These are phyloP conservation scores for Hypomecis atomaria DNA, from an alignment of 2,888 invertebrate genomes.

Conservation along the genomic window DNA sequence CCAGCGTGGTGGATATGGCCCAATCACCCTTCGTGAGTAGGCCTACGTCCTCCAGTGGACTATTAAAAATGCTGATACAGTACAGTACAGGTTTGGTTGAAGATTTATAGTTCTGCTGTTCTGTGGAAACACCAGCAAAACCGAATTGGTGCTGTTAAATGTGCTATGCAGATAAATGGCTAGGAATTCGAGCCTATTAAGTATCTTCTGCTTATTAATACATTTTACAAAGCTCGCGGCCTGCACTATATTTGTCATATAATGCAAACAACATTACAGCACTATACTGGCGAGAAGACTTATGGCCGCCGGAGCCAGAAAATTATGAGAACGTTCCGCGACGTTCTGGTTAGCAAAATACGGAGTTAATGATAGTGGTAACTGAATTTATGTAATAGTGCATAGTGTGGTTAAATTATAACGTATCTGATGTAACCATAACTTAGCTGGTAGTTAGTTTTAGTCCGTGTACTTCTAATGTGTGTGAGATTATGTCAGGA, in stretches of 20 bases:
- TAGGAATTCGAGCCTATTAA: too few relatives aligned
- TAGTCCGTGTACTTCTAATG: too few relatives aligned
- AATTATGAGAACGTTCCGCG: slow-evolving; percentile 39
- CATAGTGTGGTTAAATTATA: slow-evolving; percentile 5
- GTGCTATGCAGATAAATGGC: too few relatives aligned
- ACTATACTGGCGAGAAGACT: slow-evolving; percentile 36
- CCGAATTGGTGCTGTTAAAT: too few relatives aligned
- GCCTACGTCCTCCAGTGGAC: too few relatives aligned
- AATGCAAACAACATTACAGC: slow-evolving; percentile 38
- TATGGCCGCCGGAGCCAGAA: slow-evolving; percentile 33
- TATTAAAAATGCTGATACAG: too few relatives aligned
- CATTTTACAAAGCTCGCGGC: slow-evolving; percentile 58
- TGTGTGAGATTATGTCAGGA: background rate
- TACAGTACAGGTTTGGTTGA: too few relatives aligned
- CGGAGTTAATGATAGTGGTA: slow-evolving; percentile 31
- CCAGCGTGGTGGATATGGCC: too few relatives aligned
- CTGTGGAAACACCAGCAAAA: too few relatives aligned
- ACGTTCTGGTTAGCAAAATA: slow-evolving; percentile 27
- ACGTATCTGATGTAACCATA: background rate
- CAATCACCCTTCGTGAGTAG: too few relatives aligned
- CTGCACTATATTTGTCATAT: slow-evolving; percentile 39
- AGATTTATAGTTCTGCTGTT: too few relatives aligned
- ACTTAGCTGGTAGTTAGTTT: background rate
- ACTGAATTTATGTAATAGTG: slow-evolving; percentile 27
- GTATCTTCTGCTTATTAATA: slow-evolving; percentile 37